Conservation (phyloP, 1,140 invertebrate genomes). For the Caenorhabditis latens region DNA sequence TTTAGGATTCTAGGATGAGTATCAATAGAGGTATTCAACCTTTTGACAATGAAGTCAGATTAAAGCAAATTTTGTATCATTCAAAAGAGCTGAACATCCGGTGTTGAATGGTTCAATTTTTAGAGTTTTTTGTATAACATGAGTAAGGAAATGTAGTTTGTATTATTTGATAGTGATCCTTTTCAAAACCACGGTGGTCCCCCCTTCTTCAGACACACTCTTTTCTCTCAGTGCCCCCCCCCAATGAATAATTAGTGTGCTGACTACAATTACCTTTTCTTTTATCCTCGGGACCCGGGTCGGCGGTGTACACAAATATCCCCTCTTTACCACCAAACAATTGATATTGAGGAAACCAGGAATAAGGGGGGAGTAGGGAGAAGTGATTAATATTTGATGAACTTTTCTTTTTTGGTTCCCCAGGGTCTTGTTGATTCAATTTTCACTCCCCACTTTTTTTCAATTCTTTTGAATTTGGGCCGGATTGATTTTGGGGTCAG, state of each 20-base stretch:
- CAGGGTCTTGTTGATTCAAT: not conserved
- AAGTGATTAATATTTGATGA: conserved; percentile 30
- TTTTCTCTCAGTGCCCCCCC: too few relatives aligned
- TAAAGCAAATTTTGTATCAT: too few relatives aligned
- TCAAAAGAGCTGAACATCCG: too few relatives aligned
- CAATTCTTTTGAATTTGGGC: not conserved
- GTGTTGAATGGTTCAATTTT: too few relatives aligned
- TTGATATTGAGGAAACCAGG: not conserved
- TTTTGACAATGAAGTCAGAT: too few relatives aligned
- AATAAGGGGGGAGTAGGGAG: not conserved
- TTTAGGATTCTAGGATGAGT: too few relatives aligned
- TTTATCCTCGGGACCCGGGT: not conserved
- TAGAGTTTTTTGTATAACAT: too few relatives aligned
- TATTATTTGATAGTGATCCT: too few relatives aligned
- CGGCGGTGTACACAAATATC: not conserved
- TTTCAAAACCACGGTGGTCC: not conserved
- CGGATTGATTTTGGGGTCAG: too few relatives aligned
- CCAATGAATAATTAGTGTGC: not conserved
- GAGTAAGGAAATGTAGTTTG: too few relatives aligned
- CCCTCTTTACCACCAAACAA: not conserved
- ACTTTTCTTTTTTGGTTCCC: not conserved
- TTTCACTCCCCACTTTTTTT: not conserved
- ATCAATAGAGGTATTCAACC: too few relatives aligned
- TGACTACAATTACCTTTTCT: conserved; percentile 4
- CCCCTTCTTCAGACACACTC: not conserved